Percentiles rank a stretch among this genome's conserved stretches.
Conservation (phyloP, 1,140 invertebrate genomes). For the Zaprionus africanus region DNA sequence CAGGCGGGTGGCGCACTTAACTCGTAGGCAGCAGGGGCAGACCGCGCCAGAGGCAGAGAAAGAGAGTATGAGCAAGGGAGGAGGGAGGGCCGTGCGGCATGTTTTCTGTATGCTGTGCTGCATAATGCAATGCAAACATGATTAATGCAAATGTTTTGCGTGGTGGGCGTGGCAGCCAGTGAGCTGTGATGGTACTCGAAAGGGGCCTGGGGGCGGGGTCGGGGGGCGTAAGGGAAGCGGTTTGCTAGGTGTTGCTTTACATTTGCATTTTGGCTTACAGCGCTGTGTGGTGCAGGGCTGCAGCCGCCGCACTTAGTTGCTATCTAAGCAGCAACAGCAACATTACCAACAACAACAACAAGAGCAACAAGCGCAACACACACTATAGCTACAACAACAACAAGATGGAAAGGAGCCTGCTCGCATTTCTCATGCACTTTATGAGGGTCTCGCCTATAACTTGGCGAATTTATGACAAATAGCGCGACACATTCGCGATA, state of each 20-base stretch:
- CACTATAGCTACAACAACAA: background rate
- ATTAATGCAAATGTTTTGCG: conserved; percentile 82
- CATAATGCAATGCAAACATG: conserved; percentile 82
- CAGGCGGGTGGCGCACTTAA: conserved; percentile 13
- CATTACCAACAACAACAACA: conserved; percentile 24
- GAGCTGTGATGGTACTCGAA: background rate
- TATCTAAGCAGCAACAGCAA: conserved; percentile 58
- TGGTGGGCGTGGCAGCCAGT: conserved; percentile 63
- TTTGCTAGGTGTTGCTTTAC: conserved; percentile 69
- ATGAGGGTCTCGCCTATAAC: conserved; percentile 67
- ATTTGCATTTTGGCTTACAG: conserved; percentile 79
- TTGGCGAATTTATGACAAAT: conserved; percentile 77
- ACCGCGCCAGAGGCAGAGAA: background rate
- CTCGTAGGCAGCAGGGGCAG: conserved; percentile 15
- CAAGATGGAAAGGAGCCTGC: background rate
- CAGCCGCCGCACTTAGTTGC: conserved; percentile 71
- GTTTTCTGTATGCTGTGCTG: conserved; percentile 62
- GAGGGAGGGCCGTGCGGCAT: background rate
- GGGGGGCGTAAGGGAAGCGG: background rate
- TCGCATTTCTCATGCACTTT: conserved; percentile 74
- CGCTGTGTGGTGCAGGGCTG: conserved; percentile 43
- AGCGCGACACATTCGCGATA: conserved; percentile 63
- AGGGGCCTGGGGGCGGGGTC: background rate
- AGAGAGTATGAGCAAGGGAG: background rate
- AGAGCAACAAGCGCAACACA: conserved; percentile 18